Conservation (phyloP, 2,113 vertebrate genomes). For the Vireo altiloquus region DNA sequence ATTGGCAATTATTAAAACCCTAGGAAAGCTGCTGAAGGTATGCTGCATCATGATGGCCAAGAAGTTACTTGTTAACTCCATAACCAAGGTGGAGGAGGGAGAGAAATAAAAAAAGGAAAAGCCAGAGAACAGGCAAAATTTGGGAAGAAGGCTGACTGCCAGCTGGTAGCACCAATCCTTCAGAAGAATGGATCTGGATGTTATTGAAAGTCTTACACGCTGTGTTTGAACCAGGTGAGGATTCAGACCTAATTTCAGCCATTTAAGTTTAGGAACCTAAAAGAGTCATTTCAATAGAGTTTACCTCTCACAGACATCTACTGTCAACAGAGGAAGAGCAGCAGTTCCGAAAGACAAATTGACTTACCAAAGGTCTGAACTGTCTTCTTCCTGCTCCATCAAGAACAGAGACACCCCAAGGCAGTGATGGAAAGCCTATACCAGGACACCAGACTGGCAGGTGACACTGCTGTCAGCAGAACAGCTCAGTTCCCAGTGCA, state of each 20-base stretch:
- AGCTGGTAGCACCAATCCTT: neutral
- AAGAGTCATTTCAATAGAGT: neutral
- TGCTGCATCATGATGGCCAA: conserved; percentile 37
- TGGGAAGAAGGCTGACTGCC: neutral
- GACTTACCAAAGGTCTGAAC: neutral
- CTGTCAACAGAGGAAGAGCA: neutral
- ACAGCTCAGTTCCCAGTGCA: neutral
- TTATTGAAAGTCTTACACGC: neutral
- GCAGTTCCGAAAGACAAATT: neutral
- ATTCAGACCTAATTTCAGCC: neutral
- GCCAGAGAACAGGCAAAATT: neutral
- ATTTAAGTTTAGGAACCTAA: neutral
- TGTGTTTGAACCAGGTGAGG: neutral
- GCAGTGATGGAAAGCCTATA: neutral
- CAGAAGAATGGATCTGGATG: neutral
- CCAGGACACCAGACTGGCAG: neutral
- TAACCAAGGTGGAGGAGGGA: neutral
- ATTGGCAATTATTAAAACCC: conserved; percentile 16
- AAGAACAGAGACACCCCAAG: neutral
- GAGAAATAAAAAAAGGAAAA: neutral
- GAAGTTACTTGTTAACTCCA: neutral
- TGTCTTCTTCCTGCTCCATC: neutral
- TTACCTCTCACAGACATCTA: neutral
- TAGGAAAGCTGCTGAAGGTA: neutral
- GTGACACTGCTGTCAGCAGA: neutral